Evolutionary conservation across 2,797 vertebrate genomes (phyloP).

Genomic region (Paramormyrops hopkinsi): DNA sequence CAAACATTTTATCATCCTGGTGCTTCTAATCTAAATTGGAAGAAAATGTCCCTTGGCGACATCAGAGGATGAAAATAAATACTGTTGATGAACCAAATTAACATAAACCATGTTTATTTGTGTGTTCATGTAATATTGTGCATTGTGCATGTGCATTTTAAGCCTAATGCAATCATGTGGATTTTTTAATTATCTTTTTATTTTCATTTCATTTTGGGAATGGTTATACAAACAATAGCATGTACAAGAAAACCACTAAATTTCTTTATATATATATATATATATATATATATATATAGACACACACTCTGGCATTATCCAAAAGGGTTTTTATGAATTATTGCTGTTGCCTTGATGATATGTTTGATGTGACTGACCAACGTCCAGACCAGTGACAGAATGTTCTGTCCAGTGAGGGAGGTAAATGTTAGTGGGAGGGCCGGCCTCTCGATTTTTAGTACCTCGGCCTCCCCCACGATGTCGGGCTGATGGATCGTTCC

Average conservation of each 20-base stretch:
- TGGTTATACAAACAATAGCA: not conserved
- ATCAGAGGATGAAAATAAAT: not conserved
- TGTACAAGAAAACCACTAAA: not conserved
- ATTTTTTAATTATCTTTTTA: not conserved
- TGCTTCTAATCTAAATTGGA: not conserved
- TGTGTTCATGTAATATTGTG: not conserved
- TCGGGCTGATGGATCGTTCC: not conserved
- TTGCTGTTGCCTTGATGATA: not conserved
- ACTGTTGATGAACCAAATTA: not conserved
- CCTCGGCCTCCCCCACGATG: conserved; percentile 6
- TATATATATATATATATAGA: not conserved
- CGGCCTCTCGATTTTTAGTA: not conserved
- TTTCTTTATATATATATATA: not conserved
- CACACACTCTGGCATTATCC: not conserved
- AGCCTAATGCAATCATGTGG: not conserved
- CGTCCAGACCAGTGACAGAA: not conserved
- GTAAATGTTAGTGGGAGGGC: not conserved
- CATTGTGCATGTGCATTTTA: not conserved
- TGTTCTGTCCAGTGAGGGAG: not conserved
- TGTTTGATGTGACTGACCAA: not conserved
- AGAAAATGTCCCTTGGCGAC: not conserved
- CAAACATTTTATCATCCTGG: not conserved
- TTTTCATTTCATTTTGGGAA: not conserved
- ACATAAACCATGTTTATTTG: not conserved
- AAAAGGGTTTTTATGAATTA: not conserved